Conservation (phyloP, 2,888 invertebrate genomes). For the Lithophane semibrunnea region DNA sequence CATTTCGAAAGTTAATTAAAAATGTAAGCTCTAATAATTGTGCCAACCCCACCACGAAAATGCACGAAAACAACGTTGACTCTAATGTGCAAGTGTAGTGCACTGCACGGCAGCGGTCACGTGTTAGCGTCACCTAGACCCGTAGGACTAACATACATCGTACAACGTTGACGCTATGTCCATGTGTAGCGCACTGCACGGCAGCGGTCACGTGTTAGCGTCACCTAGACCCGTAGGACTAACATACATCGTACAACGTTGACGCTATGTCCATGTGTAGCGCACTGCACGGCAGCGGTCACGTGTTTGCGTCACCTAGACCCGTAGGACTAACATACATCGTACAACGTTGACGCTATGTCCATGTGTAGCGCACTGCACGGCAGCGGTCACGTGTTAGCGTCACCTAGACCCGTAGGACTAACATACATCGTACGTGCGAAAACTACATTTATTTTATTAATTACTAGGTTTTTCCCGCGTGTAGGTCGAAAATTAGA, state of each 20-base stretch:
- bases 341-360: too few species aligned
- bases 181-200: too few species aligned
- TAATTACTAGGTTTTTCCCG: neutral
- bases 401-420: too few species aligned
- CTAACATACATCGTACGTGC: too few species aligned
- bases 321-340: neutral
- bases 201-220: too few species aligned
- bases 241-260: too few species aligned
- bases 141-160: neutral
- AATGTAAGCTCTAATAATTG: constrained; percentile 44
- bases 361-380: too few species aligned
- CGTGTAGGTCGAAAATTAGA: neutral
- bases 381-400: too few species aligned
- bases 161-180: too few species aligned
- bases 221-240: neutral
- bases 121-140: neutral
- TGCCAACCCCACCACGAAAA: too few species aligned
- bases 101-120: neutral
- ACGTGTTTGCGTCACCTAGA: neutral
- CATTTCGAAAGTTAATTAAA: neutral
- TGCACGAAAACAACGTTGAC: constrained; percentile 13
- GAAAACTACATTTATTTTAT: too few species aligned
- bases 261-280: too few species aligned
- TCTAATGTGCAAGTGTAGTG: neutral
- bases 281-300: neutral